These are phyloP conservation scores for Archocentrus centrarchus DNA, from an alignment of 2,113 vertebrate genomes.

Conservation along the genomic window DNA sequence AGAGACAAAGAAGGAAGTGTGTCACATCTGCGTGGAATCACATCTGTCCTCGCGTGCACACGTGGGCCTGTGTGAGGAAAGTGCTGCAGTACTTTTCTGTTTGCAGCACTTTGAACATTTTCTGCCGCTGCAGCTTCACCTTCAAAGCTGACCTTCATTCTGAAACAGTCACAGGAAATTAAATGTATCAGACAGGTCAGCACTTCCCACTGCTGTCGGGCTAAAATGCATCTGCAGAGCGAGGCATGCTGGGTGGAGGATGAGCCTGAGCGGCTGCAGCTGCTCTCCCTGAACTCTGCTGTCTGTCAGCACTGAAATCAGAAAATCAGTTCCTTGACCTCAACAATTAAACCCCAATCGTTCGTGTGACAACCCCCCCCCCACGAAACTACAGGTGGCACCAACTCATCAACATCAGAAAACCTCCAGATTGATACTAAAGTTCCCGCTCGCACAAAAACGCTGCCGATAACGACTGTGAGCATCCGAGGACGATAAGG, in stretches of 20 bases:
- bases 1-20: slow-evolving; percentile 22
- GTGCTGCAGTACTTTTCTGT: background rate
- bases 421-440: background rate
- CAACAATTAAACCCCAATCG: background rate
- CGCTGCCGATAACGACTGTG: background rate
- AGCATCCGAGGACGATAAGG: background rate
- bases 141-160: background rate
- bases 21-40: slow-evolving; percentile 39
- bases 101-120: too few relatives aligned
- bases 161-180: background rate
- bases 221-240: background rate
- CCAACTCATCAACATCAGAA: background rate
- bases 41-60: background rate
- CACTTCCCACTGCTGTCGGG: background rate
- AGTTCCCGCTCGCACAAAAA: background rate
- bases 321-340: background rate
- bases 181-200: background rate
- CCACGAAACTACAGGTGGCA: background rate
- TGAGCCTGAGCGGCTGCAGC: background rate
- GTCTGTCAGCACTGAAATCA: too few relatives aligned
- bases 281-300: too few relatives aligned
- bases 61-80: too few relatives aligned
- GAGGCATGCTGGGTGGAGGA: too few relatives aligned
- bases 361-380: background rate
- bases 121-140: background rate